These are phyloP conservation scores for Lutjanus argentimaculatus DNA, from an alignment of 2,797 vertebrate genomes.

Conservation along the genomic window DNA sequence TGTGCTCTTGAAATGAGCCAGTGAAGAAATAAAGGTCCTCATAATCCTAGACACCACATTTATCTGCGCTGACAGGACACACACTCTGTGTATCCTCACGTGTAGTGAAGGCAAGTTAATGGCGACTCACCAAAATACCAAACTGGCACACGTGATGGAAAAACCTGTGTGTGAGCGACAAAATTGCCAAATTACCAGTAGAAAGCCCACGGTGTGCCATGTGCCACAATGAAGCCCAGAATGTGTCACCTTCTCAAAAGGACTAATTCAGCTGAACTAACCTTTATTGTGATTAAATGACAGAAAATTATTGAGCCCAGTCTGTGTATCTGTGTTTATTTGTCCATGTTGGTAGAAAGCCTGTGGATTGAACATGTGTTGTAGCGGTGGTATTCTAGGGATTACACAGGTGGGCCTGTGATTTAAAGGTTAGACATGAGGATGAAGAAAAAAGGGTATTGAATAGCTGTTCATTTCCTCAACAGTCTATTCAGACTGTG, in stretches of 20 bases:
- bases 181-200: constrained; percentile 38
- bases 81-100: neutral
- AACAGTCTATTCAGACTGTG: too few relatives aligned
- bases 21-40: neutral
- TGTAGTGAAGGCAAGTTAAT: neutral
- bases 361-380: neutral
- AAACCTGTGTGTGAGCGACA: constrained; percentile 40
- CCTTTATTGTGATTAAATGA: neutral
- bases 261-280: neutral
- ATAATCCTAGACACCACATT: neutral
- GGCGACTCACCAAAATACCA: constrained; percentile 40
- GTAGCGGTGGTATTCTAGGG: neutral
- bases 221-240: constrained; percentile 1
- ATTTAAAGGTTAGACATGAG: too few relatives aligned
- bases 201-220: constrained; percentile 34
- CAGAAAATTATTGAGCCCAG: neutral
- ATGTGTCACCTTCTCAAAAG: neutral
- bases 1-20: neutral
- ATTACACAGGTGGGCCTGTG: neutral
- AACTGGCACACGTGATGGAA: constrained; percentile 53
- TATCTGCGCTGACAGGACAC: neutral
- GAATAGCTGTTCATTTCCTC: too few relatives aligned
- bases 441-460: too few relatives aligned
- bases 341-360: neutral
- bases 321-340: neutral